Conservation (phyloP, 1,140 invertebrate genomes). For the Pseudomyrmex dendroicus region DNA sequence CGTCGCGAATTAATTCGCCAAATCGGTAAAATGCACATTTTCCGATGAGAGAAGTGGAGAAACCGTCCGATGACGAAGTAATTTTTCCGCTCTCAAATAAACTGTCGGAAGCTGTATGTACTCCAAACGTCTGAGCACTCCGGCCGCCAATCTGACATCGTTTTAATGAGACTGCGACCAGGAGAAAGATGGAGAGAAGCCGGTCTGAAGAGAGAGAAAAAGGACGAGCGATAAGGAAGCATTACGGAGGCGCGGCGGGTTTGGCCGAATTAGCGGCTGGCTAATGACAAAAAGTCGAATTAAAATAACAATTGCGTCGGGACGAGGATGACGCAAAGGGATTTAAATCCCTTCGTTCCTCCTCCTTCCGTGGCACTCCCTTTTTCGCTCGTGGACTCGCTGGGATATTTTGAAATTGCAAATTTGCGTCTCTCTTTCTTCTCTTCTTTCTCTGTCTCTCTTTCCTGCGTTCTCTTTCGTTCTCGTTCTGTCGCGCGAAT, state of each 20-base stretch:
- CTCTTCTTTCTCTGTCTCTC: not conserved
- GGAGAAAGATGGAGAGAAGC: not conserved
- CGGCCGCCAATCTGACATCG: slow-evolving; percentile 48
- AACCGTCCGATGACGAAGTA: slow-evolving; percentile 11
- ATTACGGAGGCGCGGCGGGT: slow-evolving; percentile 50
- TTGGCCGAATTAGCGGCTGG: slow-evolving; percentile 76
- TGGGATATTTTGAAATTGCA: slow-evolving; percentile 61
- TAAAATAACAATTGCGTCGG: slow-evolving; percentile 78
- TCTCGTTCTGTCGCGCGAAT: slow-evolving; percentile 19
- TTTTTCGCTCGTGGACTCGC: slow-evolving; percentile 34
- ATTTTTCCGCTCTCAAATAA: slow-evolving; percentile 50
- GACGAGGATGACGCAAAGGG: slow-evolving; percentile 47
- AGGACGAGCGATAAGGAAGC: slow-evolving; percentile 57
- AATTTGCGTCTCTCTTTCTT: slow-evolving; percentile 42
- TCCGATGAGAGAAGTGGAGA: not conserved
- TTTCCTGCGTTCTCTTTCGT: not conserved
- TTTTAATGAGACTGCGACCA: slow-evolving; percentile 49
- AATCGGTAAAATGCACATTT: slow-evolving; percentile 57
- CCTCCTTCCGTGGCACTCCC: not conserved
- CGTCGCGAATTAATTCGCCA: slow-evolving; percentile 44
- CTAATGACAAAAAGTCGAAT: slow-evolving; percentile 79
- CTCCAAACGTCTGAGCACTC: slow-evolving; percentile 51
- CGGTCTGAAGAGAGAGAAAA: not conserved
- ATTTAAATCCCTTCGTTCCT: slow-evolving; percentile 27
- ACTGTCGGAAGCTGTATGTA: slow-evolving; percentile 29